A percentile compares a stretch with the other conserved stretches of the same genome.
Evolutionary conservation across 2,797 vertebrate genomes (phyloP).

Genomic region (Oreonectes daqikongensis): DNA sequence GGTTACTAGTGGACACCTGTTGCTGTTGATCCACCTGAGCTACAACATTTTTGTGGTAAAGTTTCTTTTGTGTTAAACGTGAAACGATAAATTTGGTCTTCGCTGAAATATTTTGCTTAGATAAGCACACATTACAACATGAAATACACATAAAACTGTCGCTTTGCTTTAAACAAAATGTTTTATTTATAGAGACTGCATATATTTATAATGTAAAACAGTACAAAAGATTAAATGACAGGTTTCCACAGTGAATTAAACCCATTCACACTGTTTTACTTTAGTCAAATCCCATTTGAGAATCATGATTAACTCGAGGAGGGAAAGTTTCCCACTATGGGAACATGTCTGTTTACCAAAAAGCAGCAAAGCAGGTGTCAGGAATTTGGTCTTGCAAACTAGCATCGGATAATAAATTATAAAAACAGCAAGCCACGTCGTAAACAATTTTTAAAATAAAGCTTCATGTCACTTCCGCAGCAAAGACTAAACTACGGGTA

Average conservation of each 20-base stretch:
- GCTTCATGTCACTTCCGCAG: background rate
- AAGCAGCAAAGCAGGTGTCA: conserved; percentile 16
- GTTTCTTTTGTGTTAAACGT: background rate
- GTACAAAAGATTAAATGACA: background rate
- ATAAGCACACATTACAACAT: background rate
- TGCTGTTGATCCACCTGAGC: background rate
- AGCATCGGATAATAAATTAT: background rate
- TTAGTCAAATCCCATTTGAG: background rate
- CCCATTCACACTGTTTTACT: background rate
- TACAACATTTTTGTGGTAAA: background rate
- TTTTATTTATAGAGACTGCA: conserved; percentile 17
- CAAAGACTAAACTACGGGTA: background rate
- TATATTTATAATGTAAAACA: background rate
- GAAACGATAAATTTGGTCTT: background rate
- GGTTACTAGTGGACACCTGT: background rate
- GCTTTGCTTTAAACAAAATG: background rate
- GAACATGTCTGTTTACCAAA: background rate
- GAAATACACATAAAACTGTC: background rate
- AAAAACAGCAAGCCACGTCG: background rate
- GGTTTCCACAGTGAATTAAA: background rate
- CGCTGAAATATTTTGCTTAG: background rate
- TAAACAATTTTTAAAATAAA: background rate
- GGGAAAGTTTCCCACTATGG: background rate
- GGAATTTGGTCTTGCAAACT: background rate
- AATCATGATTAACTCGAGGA: background rate